A percentile compares a stretch with the other conserved stretches of the same genome.
These are phyloP conservation scores for Nibea coibor DNA, from an alignment of 2,113 vertebrate species.

Conservation along the genomic window DNA sequence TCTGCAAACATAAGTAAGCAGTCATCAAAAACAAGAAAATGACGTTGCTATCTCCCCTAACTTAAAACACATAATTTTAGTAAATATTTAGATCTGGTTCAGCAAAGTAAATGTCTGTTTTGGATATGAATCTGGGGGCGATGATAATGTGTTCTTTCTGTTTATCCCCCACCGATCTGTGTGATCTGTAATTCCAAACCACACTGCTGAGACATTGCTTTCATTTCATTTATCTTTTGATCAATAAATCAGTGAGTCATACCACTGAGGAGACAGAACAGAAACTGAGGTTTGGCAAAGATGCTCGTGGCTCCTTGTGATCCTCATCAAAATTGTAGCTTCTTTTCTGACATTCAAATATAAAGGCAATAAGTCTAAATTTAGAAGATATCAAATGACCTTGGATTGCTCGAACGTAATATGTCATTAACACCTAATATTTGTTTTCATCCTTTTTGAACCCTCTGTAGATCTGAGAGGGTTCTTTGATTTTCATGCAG, in stretches of 20 bases:
- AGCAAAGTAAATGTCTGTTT: neutral
- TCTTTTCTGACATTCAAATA: neutral
- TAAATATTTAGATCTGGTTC: conserved; percentile 1
- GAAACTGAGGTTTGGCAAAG: neutral
- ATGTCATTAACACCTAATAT: neutral
- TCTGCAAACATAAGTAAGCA: neutral
- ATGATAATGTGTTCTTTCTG: neutral
- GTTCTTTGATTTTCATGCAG: neutral
- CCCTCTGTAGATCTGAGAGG: neutral
- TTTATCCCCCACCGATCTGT: neutral
- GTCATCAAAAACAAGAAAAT: too few relatives aligned
- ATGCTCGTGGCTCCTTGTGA: conserved; percentile 1
- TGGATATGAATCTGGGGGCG: neutral
- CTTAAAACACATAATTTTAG: too few relatives aligned
- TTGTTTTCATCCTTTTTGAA: neutral
- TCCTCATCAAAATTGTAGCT: conserved; percentile 1
- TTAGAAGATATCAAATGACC: neutral
- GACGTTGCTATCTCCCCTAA: too few relatives aligned
- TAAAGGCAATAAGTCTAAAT: neutral
- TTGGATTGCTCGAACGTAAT: neutral
- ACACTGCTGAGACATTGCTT: neutral
- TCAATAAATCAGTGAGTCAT: conserved; percentile 34
- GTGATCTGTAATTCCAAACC: conserved; percentile 11
- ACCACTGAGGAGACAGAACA: neutral
- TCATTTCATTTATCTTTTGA: conserved; percentile 40